phyloP scores from a whole-genome alignment of 2,113 vertebrate species.

The Eolophus roseicapilla region DNA sequence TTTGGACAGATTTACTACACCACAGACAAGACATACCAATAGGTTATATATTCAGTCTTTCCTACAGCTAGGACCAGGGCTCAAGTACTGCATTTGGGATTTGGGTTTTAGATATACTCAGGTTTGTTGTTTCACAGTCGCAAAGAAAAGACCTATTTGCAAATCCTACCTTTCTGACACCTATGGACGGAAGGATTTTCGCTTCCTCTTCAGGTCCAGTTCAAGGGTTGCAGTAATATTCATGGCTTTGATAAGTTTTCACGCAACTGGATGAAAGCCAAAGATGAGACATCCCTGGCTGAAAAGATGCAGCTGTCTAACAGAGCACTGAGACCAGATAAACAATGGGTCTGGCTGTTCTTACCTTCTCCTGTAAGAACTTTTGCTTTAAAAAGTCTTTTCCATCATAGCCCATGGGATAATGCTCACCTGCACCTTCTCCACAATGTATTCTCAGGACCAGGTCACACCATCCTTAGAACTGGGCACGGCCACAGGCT shows the following conservation, averaged over 20 bases:
- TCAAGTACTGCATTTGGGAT: not conserved
- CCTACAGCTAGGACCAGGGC: not conserved
- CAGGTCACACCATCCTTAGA: not conserved
- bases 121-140: not conserved
- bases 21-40: not conserved
- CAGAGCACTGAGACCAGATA: not conserved
- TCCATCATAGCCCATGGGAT: not conserved
- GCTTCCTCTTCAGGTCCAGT: not conserved
- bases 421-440: not conserved
- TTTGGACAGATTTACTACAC: not conserved
- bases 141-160: not conserved
- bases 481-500: not conserved
- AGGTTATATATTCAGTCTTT: not conserved
- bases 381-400: not conserved
- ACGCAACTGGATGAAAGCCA: not conserved
- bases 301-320: not conserved
- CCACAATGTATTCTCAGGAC: rapidly evolving
- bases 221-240: not conserved
- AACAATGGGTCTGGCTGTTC: not conserved
- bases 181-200: not conserved
- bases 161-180: not conserved
- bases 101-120: not conserved
- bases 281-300: not conserved
- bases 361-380: not conserved
- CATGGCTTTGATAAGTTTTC: not conserved